phyloP scores from a whole-genome alignment of 1,140 invertebrate genomes.

The Anastrepha obliqua region DNA sequence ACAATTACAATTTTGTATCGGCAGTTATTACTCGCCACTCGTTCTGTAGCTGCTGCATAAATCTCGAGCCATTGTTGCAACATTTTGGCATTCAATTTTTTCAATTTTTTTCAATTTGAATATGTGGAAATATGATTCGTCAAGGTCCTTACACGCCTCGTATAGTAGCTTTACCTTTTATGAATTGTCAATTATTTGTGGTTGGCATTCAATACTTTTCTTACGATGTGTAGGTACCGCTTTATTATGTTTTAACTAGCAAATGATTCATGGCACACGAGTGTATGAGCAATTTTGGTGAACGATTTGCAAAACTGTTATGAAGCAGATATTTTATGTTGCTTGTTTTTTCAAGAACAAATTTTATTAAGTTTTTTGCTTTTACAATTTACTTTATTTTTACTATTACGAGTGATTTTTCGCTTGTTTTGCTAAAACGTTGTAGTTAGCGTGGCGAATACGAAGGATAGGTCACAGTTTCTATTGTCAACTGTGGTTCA shows the following conservation, averaged over 20 bases:
- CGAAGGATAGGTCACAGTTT: background rate
- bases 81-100: background rate
- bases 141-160: constrained; percentile 10
- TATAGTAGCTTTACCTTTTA: background rate
- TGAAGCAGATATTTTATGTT: background rate
- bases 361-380: too few species aligned
- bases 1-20: too few species aligned
- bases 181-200: background rate
- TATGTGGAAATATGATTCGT: background rate
- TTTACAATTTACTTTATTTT: too few species aligned
- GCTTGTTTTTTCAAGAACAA: background rate
- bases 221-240: too few species aligned
- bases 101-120: background rate
- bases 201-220: background rate
- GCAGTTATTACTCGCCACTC: background rate
- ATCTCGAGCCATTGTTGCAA: background rate
- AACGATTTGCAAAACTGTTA: too few species aligned
- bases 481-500: background rate
- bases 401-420: background rate
- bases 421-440: background rate
- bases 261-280: too few species aligned
- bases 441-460: background rate
- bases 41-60: background rate
- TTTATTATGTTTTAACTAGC: too few species aligned
- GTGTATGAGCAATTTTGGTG: too few species aligned